A percentile compares a stretch with the other conserved stretches of the same genome.
phyloP scores from a whole-genome alignment of 2,888 invertebrate genomes.

The Ceriagrion tenellum region DNA sequence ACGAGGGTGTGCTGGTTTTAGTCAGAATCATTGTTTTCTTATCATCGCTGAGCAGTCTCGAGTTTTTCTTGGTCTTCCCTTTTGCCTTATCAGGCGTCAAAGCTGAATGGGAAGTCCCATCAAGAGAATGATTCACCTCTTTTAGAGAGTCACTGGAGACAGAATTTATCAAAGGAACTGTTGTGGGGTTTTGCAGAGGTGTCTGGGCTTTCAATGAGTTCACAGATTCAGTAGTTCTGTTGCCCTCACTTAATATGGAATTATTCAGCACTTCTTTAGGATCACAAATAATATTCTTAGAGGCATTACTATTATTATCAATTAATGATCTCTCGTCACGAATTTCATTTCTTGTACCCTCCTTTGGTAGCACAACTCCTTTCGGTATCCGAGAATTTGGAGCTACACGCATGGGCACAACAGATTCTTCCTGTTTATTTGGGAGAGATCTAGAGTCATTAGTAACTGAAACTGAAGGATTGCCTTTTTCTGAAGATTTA shows the following conservation, averaged over 20 bases:
- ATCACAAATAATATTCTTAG: background rate
- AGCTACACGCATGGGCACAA: background rate
- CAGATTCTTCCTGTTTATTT: background rate
- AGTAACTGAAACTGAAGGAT: background rate
- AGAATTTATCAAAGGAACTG: background rate
- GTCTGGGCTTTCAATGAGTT: background rate
- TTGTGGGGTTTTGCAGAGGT: background rate
- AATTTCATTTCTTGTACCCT: background rate
- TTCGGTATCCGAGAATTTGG: background rate
- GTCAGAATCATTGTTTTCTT: background rate
- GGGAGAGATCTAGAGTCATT: background rate
- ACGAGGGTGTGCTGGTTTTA: background rate
- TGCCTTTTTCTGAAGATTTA: background rate
- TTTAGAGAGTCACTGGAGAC: too few species aligned
- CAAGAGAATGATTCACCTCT: background rate
- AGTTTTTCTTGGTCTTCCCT: background rate
- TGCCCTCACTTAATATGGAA: background rate
- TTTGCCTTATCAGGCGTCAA: background rate
- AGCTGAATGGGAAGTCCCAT: background rate
- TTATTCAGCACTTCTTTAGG: background rate
- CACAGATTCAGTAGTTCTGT: background rate
- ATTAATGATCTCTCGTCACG: background rate
- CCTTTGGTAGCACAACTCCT: background rate
- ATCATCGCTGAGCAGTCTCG: background rate
- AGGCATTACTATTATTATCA: background rate